Evolutionary conservation across 2,888 invertebrate genomes (phyloP).

Genomic region (Dilophus febrilis): DNA sequence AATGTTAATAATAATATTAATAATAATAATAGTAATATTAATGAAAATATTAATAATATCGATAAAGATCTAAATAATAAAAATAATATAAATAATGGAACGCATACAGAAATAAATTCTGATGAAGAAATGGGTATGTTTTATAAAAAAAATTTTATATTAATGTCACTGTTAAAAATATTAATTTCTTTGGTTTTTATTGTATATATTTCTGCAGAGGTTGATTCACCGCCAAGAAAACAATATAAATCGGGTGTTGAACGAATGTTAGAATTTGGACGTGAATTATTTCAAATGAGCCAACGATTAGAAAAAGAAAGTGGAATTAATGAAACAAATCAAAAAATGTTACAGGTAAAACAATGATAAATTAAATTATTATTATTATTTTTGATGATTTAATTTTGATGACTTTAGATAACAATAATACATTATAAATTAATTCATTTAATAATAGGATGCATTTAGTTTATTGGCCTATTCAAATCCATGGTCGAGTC

Average conservation of each 20-base stretch:
- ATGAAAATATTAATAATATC: too few relatives aligned
- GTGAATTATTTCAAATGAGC: constrained; percentile 84
- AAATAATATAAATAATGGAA: too few relatives aligned
- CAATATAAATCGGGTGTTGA: constrained; percentile 50
- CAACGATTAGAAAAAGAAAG: constrained; percentile 65
- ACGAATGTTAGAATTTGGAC: constrained; percentile 85
- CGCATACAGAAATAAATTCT: too few relatives aligned
- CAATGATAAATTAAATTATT: background rate
- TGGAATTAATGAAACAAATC: constrained; percentile 59
- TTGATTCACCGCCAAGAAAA: constrained; percentile 27
- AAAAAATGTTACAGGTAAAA: constrained; percentile 76
- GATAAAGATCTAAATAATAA: too few relatives aligned
- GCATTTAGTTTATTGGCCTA: constrained; percentile 96
- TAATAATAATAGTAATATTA: too few relatives aligned
- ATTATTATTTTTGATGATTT: background rate
- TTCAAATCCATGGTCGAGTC: constrained; percentile 94
- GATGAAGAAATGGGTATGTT: background rate
- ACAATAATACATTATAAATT: background rate
- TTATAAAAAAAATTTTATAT: background rate
- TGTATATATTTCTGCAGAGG: constrained; percentile 17
- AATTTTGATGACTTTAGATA: background rate
- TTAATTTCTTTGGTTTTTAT: too few relatives aligned
- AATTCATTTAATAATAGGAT: constrained; percentile 41
- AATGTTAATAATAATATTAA: too few relatives aligned
- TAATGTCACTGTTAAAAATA: background rate